A percentile compares a stretch with the other conserved stretches of the same genome.
Conservation (phyloP, 2,797 vertebrate genomes). For the Myiotriccus ornatus region DNA sequence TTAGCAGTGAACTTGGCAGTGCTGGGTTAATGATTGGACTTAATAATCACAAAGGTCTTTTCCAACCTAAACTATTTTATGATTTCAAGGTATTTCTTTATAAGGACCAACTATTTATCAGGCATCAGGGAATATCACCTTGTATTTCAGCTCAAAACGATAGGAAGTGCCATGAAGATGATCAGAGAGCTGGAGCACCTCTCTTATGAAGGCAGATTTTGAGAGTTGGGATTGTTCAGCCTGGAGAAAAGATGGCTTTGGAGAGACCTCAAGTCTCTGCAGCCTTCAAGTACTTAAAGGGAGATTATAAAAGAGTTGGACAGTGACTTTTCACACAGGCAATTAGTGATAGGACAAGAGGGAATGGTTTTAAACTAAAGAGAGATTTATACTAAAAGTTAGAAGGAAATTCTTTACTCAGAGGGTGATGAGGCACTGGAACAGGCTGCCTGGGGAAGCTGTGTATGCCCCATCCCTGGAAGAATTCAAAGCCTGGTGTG, state of each 20-base stretch:
- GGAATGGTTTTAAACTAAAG: neutral
- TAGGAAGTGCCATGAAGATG: neutral
- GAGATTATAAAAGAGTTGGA: neutral
- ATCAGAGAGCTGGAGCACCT: neutral
- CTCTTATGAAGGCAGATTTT: neutral
- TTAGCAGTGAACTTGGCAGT: neutral
- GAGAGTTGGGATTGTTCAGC: neutral
- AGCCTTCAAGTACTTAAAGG: neutral
- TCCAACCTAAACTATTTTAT: neutral
- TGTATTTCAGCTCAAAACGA: neutral
- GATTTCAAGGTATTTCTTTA: neutral
- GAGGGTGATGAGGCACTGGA: neutral
- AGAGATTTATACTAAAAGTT: neutral
- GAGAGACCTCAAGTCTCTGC: neutral
- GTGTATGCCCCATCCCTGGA: neutral
- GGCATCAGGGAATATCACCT: neutral
- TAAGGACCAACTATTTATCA: neutral
- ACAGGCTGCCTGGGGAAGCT: neutral
- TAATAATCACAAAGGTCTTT: neutral
- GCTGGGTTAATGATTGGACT: fast-evolving
- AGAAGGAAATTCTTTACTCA: neutral
- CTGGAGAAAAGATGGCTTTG: neutral
- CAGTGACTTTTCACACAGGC: neutral
- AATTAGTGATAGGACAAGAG: neutral
- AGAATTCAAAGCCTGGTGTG: neutral